These are phyloP conservation scores for Xenopus petersii DNA, from an alignment of 2,797 vertebrate species.

Conservation along the genomic window DNA sequence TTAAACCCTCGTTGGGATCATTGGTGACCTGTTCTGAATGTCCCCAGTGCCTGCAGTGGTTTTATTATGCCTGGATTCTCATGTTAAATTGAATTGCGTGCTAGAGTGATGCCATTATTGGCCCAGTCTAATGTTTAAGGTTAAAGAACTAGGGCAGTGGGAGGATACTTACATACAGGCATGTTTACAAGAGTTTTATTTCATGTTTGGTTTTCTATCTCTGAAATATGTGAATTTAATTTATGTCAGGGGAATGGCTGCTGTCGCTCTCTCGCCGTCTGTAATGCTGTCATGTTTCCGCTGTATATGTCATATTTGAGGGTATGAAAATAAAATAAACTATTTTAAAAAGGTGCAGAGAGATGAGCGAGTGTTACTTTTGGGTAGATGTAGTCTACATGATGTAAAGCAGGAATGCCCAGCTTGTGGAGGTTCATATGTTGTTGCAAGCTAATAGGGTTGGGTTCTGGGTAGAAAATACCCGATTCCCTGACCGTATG, in stretches of 20 bases:
- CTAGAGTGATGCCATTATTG: too few relatives aligned
- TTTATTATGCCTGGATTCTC: neutral
- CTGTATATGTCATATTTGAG: slow-evolving; percentile 83
- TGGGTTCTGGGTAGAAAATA: too few relatives aligned
- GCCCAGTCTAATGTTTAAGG: too few relatives aligned
- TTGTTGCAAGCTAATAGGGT: too few relatives aligned
- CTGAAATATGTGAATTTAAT: slow-evolving; percentile 19
- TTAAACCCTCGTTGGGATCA: neutral
- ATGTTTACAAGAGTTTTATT: slow-evolving; percentile 23
- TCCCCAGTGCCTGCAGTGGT: neutral
- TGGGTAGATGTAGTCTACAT: slow-evolving; percentile 27
- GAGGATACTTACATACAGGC: slow-evolving; percentile 21
- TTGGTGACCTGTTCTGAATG: neutral
- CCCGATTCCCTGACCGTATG: too few relatives aligned
- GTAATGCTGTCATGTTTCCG: slow-evolving; percentile 6
- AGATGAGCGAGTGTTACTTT: slow-evolving; percentile 20
- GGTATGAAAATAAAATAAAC: slow-evolving; percentile 60
- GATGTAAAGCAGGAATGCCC: neutral
- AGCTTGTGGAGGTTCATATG: too few relatives aligned
- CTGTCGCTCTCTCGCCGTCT: neutral
- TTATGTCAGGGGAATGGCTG: neutral
- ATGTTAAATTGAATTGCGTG: too few relatives aligned
- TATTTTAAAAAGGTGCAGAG: slow-evolving; percentile 65
- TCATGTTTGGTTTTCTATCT: neutral
- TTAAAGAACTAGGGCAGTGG: too few relatives aligned